These are phyloP conservation scores for Toxonevra muliebris DNA, from an alignment of 2,888 invertebrate genomes.

Conservation along the genomic window DNA sequence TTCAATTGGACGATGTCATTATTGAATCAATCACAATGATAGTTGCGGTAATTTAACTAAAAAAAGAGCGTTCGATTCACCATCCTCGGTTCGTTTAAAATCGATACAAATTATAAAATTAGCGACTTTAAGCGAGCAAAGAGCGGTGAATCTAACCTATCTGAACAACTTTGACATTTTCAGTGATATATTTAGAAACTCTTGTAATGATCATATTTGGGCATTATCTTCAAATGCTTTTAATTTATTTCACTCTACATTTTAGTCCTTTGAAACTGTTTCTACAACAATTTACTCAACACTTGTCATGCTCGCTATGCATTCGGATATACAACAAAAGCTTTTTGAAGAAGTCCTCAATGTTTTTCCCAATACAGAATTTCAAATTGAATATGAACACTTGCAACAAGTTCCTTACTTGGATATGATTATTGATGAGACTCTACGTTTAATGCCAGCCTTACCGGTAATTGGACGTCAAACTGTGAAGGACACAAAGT, in stretches of 20 bases:
- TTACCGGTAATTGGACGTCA: constrained; percentile 45
- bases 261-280: constrained; percentile 48
- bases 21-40: constrained; percentile 46
- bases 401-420: constrained; percentile 43
- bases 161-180: no score
- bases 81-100: no score
- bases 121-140: no score
- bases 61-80: no score
- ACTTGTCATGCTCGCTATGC: constrained; percentile 48
- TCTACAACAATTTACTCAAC: constrained; percentile 42
- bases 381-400: constrained; percentile 37
- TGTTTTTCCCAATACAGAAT: constrained; percentile 35
- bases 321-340: constrained; percentile 47
- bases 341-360: constrained; percentile 43
- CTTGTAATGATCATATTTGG: no score
- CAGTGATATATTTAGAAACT: no score
- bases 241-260: no score
- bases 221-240: no score
- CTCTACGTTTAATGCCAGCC: constrained; percentile 45
- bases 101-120: no score
- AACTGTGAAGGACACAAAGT: constrained; percentile 29
- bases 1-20: constrained; percentile 41
- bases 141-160: no score
- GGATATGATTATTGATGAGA: constrained; percentile 48
- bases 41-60: constrained; percentile 43